Base-by-base conservation (phyloP, 2,113 vertebrate genomes). In the Rhinichthys klamathensis region DNA sequence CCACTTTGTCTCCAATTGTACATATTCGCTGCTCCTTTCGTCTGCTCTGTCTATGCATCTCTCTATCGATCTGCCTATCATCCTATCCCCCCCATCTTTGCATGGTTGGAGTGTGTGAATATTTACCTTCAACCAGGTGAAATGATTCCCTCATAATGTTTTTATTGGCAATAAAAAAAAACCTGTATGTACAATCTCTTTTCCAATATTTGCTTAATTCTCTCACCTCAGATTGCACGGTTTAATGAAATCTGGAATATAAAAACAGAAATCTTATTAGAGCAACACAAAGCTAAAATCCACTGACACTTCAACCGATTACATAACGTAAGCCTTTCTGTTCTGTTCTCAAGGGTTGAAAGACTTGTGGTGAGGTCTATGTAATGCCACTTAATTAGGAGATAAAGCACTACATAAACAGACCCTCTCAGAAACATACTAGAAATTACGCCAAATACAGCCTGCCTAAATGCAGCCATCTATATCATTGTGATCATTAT, bases 131-230 rank as follows among this genome's bases (percentile, higher is more conserved):
- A 65, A 89, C 90, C 82, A 88, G 79, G 82, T 84, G 76, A 89
- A 91, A 89, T 89, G 85, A 72, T 86, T 87, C 90, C 89, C 92
- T 92, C 92, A 92, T 93, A 89, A 93, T 90, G 85, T 91, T 91
- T 92, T 93, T 93, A 92, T 92, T 93, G 91, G 90, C 67, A 79
- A 88, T 87, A 89, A 84, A 89, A 84, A 89, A 38, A 49, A 51
- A 8, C 8, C 81, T 11, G 27, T 80, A 54, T 79, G 67, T 41
- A 41, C 58, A 87, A 87, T 89, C 76, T 70, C 72, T 27, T 32
- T 82, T 87, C 89, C 90, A 92, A 92, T 93, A 92, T 94, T 94
- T 94, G 91, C 89, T 91, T 93, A 89, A 93, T 94, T 93, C 91
- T 89, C 54, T 0, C 27, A 30, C 85, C 89, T 91, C 69, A 67